Evolutionary conservation across 2,888 invertebrate species (phyloP), one percentile per base, ranked within the genome.

Genomic region (Hirtodrosophila histrioides): DNA sequence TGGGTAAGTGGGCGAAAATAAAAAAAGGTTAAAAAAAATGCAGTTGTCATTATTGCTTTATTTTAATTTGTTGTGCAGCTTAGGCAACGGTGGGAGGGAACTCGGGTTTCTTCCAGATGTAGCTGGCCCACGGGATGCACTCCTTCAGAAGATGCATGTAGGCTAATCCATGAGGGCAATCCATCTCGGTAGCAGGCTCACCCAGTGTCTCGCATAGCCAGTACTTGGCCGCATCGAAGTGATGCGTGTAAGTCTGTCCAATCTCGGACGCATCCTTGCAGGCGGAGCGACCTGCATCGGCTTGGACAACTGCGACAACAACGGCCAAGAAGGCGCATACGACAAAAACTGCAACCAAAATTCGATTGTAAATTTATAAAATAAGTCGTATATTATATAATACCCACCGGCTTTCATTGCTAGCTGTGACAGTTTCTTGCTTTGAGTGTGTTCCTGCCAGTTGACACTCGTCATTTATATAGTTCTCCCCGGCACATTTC

Each of bases 91-190:
- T 88, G 51, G 88, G 89, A 4, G 91, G 91, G 69, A 86, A 72
- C 51, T 85, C 76, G 0, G 88, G 89, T 60, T 84, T 81, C 69
- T 88, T 89, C 91, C 91, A 91, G 56, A 89, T 73, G 76, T 89
- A 91, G 60, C 82, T 88, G 36, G 83, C 81, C 91, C 91, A 91
- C 8, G 90, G 89, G 17, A 91, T 86, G 69, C 91, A 91, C 56
- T 87, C 90, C 68, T 80, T 88, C 27, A 89, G 66, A 43, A 84
- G 63, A 51, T 90, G 89, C 86, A 89, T 87, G 33, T 90, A 90
- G 7, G 89, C 91, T 12, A 82, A 66, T 11, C 87, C 90, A 1
- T 71, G 37, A 46, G 87, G 87, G 41, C 91, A 91, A 33, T 82
- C 83, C 12, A 83, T 45, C 48, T 88, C 79, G 10, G 75, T 67